Evolutionary conservation across 2,888 invertebrate genomes (phyloP).

Genomic region (Andrena hattorfiana): DNA sequence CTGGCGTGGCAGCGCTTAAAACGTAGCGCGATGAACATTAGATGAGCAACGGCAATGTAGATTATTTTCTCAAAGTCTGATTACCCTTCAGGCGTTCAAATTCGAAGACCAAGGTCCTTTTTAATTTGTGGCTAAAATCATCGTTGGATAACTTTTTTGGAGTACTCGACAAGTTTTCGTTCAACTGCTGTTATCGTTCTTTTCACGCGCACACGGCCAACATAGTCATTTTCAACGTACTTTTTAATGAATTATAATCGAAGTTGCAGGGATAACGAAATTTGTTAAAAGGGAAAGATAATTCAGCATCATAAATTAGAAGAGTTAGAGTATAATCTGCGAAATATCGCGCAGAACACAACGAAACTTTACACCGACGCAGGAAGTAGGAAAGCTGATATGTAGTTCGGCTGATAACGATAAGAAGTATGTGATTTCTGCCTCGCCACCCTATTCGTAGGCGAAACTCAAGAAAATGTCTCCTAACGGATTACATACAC

Average conservation of each 20-base stretch:
- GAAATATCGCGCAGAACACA: conserved; percentile 2
- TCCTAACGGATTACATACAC: not conserved
- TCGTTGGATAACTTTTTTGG: not conserved
- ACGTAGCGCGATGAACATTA: not conserved
- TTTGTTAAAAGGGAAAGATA: conserved; percentile 15
- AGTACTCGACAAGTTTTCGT: not conserved
- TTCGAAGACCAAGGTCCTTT: not conserved
- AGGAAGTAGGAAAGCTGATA: conserved; percentile 39
- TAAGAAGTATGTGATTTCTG: conserved; percentile 12
- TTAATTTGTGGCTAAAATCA: not conserved
- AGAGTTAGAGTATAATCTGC: conserved; percentile 31
- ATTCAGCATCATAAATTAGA: conserved; percentile 21
- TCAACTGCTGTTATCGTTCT: not conserved
- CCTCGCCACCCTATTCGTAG: not conserved
- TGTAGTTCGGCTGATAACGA: conserved; percentile 30
- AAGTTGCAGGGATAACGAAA: not conserved
- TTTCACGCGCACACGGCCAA: too few relatives aligned
- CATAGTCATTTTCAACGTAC: not conserved
- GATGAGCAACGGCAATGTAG: not conserved
- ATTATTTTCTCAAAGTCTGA: not conserved
- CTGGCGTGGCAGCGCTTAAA: conserved; percentile 1
- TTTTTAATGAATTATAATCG: conserved; percentile 2
- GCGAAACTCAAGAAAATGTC: not conserved
- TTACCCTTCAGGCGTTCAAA: not conserved
- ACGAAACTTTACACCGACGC: conserved; percentile 17